These are phyloP conservation scores for Periparus ater DNA, from an alignment of 2,797 vertebrate species.

Conservation along the genomic window DNA sequence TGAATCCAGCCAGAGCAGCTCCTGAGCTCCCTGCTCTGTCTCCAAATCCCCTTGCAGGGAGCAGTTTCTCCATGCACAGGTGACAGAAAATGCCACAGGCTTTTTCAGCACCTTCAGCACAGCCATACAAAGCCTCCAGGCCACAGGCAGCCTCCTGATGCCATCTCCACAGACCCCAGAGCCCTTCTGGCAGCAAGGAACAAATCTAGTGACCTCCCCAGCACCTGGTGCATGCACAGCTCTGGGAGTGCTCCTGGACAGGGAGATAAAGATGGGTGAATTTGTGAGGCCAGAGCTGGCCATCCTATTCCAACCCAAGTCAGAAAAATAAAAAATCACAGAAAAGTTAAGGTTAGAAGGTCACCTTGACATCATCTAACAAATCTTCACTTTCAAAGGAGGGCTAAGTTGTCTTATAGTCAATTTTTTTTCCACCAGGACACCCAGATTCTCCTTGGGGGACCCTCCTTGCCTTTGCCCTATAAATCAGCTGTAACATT, in stretches of 20 bases:
- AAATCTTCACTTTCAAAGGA: background rate
- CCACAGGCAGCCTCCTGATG: accelerated
- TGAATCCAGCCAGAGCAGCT: background rate
- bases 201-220: accelerated
- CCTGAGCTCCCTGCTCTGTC: background rate
- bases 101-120: background rate
- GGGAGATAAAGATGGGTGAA: background rate
- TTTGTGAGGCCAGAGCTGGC: background rate
- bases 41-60: background rate
- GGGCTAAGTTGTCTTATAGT: background rate
- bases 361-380: background rate
- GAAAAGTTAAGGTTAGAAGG: background rate
- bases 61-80: background rate
- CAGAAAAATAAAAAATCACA: background rate
- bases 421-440: background rate
- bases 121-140: background rate
- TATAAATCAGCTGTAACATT: background rate
- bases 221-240: accelerated
- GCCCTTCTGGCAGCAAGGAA: background rate
- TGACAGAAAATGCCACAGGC: background rate
- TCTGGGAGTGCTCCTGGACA: background rate
- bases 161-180: background rate
- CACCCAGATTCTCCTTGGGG: background rate
- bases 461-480: background rate
- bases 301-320: background rate